These are phyloP conservation scores for Pollimyrus isidori DNA, from an alignment of 2,113 vertebrate genomes.

Conservation along the genomic window DNA sequence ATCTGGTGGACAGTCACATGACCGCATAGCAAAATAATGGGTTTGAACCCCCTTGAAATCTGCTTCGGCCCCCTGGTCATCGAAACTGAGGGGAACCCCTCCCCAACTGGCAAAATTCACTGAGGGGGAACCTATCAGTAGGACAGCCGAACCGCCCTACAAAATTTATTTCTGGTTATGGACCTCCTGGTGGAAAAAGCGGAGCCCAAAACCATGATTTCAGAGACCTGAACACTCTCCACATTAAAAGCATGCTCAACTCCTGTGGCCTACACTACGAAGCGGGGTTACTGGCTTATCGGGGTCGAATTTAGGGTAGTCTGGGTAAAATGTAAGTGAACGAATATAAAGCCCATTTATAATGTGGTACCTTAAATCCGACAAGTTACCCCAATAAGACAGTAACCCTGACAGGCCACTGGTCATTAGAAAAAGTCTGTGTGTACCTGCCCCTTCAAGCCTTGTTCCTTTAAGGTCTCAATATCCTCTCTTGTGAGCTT, in stretches of 20 bases:
- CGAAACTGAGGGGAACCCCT: background rate
- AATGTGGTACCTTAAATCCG: too few species aligned
- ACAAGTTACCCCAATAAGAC: too few species aligned
- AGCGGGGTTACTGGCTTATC: too few species aligned
- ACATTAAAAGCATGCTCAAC: background rate
- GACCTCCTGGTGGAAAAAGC: background rate
- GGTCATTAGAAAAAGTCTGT: background rate
- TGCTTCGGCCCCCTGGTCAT: background rate
- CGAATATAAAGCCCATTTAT: too few species aligned
- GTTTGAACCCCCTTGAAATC: background rate
- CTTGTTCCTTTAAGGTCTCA: slow-evolving; percentile 91
- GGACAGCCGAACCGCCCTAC: background rate
- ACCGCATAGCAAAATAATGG: background rate
- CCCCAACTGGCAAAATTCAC: background rate
- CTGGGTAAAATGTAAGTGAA: too few species aligned
- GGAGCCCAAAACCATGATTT: background rate
- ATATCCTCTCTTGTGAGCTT: slow-evolving; percentile 97
- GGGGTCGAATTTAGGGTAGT: too few species aligned
- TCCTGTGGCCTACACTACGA: background rate
- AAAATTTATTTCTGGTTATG: background rate
- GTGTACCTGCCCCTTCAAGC: slow-evolving; percentile 89
- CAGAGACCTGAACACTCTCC: background rate
- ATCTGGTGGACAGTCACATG: background rate
- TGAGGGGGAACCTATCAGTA: background rate
- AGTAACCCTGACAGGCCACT: too few species aligned